These are phyloP conservation scores for Hipparchia semele DNA, from an alignment of 2,888 invertebrate genomes.

Conservation along the genomic window DNA sequence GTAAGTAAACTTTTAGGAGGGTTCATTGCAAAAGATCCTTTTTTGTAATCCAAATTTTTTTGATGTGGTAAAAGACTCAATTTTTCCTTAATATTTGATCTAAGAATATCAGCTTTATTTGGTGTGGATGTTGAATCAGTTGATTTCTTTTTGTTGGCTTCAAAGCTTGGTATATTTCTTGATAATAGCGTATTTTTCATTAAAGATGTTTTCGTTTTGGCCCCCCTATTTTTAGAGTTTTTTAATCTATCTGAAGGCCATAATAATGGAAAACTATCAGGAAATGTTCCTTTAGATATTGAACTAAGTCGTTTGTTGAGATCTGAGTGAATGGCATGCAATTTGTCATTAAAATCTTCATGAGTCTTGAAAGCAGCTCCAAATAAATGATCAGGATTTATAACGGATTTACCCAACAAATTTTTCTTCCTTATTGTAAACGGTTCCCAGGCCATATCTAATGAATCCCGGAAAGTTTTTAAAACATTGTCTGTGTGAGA, in stretches of 20 bases:
- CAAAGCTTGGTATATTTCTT: background rate
- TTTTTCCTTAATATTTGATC: slow-evolving; percentile 1
- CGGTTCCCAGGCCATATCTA: slow-evolving; percentile 51
- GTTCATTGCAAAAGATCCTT: background rate
- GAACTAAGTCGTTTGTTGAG: slow-evolving; percentile 62
- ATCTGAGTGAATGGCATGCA: slow-evolving; percentile 62
- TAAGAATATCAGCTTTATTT: slow-evolving; percentile 14
- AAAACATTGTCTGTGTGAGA: slow-evolving; percentile 55
- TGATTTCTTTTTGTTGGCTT: slow-evolving; percentile 5
- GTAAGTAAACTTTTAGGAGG: slow-evolving; percentile 9
- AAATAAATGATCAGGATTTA: slow-evolving; percentile 54
- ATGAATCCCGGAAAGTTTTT: slow-evolving; percentile 53
- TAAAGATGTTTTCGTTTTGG: background rate
- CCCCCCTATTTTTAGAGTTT: background rate
- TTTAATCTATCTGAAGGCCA: background rate
- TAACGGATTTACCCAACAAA: slow-evolving; percentile 44
- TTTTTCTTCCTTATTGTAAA: slow-evolving; percentile 36
- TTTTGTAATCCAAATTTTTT: slow-evolving; percentile 11
- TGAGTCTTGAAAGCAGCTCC: slow-evolving; percentile 53
- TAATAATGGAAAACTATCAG: background rate
- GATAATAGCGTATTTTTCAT: background rate
- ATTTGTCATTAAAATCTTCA: slow-evolving; percentile 62
- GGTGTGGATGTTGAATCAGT: background rate
- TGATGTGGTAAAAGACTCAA: background rate
- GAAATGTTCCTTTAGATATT: slow-evolving; percentile 41